phyloP scores from a whole-genome alignment of 2,888 invertebrate species.

The Tenodera sinensis region DNA sequence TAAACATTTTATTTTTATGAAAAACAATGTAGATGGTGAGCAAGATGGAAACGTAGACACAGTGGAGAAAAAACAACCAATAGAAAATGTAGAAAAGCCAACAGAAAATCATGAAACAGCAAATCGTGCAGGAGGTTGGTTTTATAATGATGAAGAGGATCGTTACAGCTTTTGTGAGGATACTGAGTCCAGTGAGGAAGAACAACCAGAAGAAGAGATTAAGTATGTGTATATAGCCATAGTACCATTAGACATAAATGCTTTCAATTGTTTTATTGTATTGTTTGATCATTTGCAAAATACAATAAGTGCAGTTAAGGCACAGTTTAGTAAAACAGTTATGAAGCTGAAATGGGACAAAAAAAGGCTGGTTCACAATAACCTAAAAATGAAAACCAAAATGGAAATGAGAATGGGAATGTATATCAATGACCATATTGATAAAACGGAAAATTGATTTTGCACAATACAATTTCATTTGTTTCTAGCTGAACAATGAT shows the following conservation, averaged over 20 bases:
- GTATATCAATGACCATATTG: too few relatives aligned
- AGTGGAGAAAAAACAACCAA: background rate
- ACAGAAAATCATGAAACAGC: background rate
- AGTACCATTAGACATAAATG: background rate
- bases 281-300: too few relatives aligned
- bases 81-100: background rate
- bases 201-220: conserved; percentile 7
- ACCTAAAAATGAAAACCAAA: too few relatives aligned
- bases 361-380: too few relatives aligned
- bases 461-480: too few relatives aligned
- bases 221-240: background rate
- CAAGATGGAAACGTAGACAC: conserved; percentile 16
- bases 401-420: too few relatives aligned
- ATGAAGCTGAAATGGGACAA: too few relatives aligned
- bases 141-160: conserved; percentile 38
- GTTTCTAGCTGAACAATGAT: too few relatives aligned
- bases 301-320: too few relatives aligned
- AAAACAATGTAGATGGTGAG: conserved; percentile 21
- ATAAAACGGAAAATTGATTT: too few relatives aligned
- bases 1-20: too few relatives aligned
- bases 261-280: background rate
- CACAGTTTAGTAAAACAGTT: too few relatives aligned
- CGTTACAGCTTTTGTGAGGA: conserved; percentile 37
- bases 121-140: conserved; percentile 32
- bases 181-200: conserved; percentile 31